Evolutionary conservation across 2,888 invertebrate genomes (phyloP), one percentile per base, ranked within the genome.

Genomic region (Troglohyphantes excavatus): DNA sequence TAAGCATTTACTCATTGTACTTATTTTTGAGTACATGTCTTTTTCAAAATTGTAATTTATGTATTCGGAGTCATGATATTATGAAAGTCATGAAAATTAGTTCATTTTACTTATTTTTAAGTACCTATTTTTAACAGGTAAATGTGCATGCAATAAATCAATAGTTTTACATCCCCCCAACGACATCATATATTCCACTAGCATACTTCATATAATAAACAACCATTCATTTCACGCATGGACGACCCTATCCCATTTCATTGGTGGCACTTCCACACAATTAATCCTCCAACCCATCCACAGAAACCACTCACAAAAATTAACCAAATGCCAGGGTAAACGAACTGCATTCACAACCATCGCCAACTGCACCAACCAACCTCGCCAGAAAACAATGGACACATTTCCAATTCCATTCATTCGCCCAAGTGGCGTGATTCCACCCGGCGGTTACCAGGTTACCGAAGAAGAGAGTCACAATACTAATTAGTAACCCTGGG

Each of bases 381-480:
- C 7, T n/a, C 0, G 27, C 7, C 23, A 21, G 46, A 72, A 68
- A 72, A 63, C 76, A 76, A 76, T 76, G 63, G 75, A n/a, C 68
- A 1, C 46, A 46, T 46, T 13, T 17, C 46, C 17, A 46, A 46
- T 46, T 46, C 46, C 46, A 46, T 46, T 17, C 33, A 33, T 6
- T 3, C 46, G 17, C 46, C 46, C 46, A 46, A 17, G 70, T 72
- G 17, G 61, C 53, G 72, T 83, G 72, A 83, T 61, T 73, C 72
- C 27, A 19, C 17, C 63, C 46, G 2, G 6, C 19, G 59, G 83
- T 83, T 83, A 83, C 83, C 70, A 27, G 83, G 83, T 43, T 73
- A 83, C 83, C 63, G 65, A 13, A 68, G 27, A 39, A 33, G 33
- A 68, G 33, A 39, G 26, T 46, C 70, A n/a, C 19, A 72, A 82